phyloP scores from a whole-genome alignment of 2,113 vertebrate genomes.

The Connochaetes taurinus region DNA sequence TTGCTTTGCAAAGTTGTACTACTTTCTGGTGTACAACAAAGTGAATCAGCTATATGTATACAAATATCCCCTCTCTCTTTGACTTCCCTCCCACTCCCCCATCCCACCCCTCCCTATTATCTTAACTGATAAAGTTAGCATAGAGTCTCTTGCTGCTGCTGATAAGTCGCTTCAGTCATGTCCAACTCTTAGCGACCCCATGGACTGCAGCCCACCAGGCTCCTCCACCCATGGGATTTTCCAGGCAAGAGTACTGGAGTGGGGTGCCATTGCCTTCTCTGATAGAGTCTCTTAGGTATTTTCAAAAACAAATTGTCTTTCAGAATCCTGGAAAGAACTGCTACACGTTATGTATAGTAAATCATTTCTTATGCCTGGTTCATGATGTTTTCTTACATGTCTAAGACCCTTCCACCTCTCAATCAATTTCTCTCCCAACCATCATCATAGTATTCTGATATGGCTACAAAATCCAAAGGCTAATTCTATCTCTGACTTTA shows the following conservation, averaged over 20 bases:
- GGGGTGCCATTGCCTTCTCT: no score
- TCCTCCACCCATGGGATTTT: no score
- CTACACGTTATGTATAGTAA: not conserved
- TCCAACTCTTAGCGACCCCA: no score
- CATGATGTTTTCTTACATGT: not conserved
- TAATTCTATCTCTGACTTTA: not conserved
- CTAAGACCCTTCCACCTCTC: not conserved
- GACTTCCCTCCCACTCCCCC: not conserved
- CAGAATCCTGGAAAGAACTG: not conserved
- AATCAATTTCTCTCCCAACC: not conserved
- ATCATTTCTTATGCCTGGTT: not conserved
- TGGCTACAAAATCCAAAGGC: constrained; percentile 1
- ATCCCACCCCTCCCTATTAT: not conserved
- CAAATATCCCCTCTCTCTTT: not conserved
- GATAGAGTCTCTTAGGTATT: not conserved
- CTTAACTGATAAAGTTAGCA: not conserved
- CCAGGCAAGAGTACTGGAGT: no score
- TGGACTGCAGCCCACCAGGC: no score
- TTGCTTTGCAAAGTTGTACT: not conserved
- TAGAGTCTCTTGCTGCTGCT: not conserved
- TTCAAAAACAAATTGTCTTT: not conserved
- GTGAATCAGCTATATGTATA: not conserved
- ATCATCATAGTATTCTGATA: not conserved
- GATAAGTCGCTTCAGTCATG: no score
- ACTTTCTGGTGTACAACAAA: not conserved